Percentiles rank a stretch among this genome's conserved stretches.
Evolutionary conservation across 2,797 vertebrate genomes (phyloP).

Genomic region (Hapalemur alaotrensis): DNA sequence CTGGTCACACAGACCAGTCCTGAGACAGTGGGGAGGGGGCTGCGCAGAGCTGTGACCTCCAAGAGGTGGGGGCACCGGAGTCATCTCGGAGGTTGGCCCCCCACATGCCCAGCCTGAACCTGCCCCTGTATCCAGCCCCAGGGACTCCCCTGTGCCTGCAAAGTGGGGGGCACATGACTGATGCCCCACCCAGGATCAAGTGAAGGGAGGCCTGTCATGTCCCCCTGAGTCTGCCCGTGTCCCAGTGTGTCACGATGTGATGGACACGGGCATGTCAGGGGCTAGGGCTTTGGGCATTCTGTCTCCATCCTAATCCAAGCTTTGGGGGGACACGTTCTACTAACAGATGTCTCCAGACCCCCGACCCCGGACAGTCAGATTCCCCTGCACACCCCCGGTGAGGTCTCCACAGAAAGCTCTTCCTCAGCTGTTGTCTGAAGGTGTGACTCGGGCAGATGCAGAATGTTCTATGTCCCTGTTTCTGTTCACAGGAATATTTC

Average conservation of each 20-base stretch:
- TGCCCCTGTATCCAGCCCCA: not conserved
- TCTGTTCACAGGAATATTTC: no score
- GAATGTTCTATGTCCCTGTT: accelerated
- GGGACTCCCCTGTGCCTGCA: not conserved
- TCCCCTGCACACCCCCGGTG: no score
- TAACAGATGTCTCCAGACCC: not conserved
- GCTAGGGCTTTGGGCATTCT: no score
- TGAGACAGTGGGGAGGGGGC: no score
- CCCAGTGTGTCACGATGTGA: not conserved
- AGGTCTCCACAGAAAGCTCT: not conserved
- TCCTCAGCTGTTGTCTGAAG: accelerated
- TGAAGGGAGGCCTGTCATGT: not conserved
- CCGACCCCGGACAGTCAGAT: accelerated
- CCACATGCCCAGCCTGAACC: no score
- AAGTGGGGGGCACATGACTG: not conserved
- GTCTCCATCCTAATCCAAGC: not conserved
- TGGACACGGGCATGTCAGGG: not conserved
- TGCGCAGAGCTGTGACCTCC: not conserved
- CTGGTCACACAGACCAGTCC: not conserved
- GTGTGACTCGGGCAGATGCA: no score
- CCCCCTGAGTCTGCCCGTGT: not conserved
- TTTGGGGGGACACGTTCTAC: accelerated
- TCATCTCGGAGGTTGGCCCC: not conserved
- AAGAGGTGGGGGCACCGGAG: no score
- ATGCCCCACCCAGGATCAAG: accelerated